A percentile compares a stretch with the other conserved stretches of the same genome.
Conservation (phyloP, 2,797 vertebrate species). For the Epinephelus malabaricus region DNA sequence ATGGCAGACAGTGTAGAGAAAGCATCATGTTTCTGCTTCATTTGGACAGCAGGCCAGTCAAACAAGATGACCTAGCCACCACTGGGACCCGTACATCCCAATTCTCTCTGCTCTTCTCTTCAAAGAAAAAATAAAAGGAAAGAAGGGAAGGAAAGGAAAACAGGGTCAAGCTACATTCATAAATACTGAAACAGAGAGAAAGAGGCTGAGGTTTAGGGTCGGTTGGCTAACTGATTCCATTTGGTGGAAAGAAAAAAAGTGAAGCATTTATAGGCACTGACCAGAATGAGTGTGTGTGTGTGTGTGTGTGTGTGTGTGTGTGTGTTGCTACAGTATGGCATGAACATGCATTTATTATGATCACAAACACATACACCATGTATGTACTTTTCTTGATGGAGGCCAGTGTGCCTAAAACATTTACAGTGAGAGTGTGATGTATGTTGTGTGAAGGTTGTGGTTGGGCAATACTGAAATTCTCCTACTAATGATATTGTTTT, state of each 20-base stretch:
- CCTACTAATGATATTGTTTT: too few species aligned
- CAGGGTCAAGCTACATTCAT: slow-evolving; percentile 64
- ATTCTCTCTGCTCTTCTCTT: slow-evolving; percentile 29
- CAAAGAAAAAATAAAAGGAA: not conserved
- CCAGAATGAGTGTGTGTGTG: slow-evolving; percentile 13
- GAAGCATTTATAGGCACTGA: slow-evolving; percentile 28
- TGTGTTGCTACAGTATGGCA: too few species aligned
- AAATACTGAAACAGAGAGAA: slow-evolving; percentile 49
- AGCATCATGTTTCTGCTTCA: slow-evolving; percentile 50
- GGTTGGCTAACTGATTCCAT: slow-evolving; percentile 51
- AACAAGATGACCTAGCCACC: slow-evolving; percentile 26
- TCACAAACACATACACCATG: slow-evolving; percentile 14
- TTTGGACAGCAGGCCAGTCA: slow-evolving; percentile 31
- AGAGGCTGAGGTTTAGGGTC: slow-evolving; percentile 39
- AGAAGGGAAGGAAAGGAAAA: slow-evolving; percentile 37
- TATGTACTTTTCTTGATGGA: slow-evolving; percentile 13
- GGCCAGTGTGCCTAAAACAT: slow-evolving; percentile 28
- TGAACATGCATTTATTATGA: not conserved
- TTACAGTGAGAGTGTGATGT: slow-evolving; percentile 3
- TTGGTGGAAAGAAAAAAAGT: slow-evolving; percentile 49
- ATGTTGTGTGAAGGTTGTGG: too few species aligned
- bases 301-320: slow-evolving; percentile 12
- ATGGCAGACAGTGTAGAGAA: slow-evolving; percentile 36
- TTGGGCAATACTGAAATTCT: too few species aligned
- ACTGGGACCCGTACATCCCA: slow-evolving; percentile 1